These are phyloP conservation scores for Oopsacas minuta DNA, from an alignment of 37 sponge, comb jelly and placozoan genomes.

Conservation along the genomic window DNA sequence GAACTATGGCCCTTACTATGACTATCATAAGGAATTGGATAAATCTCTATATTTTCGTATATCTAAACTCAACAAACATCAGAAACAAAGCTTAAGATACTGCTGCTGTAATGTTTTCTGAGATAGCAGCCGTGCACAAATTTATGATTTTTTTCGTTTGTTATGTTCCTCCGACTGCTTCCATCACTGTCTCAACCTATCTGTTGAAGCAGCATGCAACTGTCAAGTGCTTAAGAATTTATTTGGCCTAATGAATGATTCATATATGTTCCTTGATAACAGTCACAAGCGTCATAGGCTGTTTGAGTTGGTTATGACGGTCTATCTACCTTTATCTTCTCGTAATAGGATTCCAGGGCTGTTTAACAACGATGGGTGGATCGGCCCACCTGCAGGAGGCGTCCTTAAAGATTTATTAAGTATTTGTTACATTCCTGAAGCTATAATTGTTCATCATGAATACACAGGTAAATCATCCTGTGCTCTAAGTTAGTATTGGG, in stretches of 20 bases:
- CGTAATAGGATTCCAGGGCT: slow-evolving; percentile 32
- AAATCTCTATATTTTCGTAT: background rate
- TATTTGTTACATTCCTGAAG: slow-evolving; percentile 26
- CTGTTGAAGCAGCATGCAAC: slow-evolving; percentile 27
- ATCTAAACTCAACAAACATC: background rate
- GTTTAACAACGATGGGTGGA: slow-evolving; percentile 40
- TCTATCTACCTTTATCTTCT: slow-evolving; percentile 21
- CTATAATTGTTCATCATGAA: slow-evolving; percentile 27
- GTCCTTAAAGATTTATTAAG: slow-evolving; percentile 28
- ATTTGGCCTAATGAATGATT: slow-evolving; percentile 28
- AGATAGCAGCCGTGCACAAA: slow-evolving; percentile 16
- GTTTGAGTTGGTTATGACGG: slow-evolving; percentile 25
- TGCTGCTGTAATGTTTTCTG: slow-evolving; percentile 26
- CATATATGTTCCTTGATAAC: slow-evolving; percentile 28
- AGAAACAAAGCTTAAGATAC: slow-evolving; percentile 21
- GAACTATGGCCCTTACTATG: slow-evolving; percentile 39
- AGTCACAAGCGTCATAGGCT: slow-evolving; percentile 32
- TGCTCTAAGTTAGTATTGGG: slow-evolving; percentile 27
- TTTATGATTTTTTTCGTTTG: background rate
- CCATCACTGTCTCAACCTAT: slow-evolving; percentile 34
- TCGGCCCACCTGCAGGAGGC: slow-evolving; percentile 36
- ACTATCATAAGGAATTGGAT: background rate
- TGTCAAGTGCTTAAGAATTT: slow-evolving; percentile 28
- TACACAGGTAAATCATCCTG: background rate
- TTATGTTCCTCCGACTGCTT: slow-evolving; percentile 1